These are phyloP conservation scores for Neoitamus cyanurus DNA, from an alignment of 2,888 invertebrate species.

Conservation along the genomic window DNA sequence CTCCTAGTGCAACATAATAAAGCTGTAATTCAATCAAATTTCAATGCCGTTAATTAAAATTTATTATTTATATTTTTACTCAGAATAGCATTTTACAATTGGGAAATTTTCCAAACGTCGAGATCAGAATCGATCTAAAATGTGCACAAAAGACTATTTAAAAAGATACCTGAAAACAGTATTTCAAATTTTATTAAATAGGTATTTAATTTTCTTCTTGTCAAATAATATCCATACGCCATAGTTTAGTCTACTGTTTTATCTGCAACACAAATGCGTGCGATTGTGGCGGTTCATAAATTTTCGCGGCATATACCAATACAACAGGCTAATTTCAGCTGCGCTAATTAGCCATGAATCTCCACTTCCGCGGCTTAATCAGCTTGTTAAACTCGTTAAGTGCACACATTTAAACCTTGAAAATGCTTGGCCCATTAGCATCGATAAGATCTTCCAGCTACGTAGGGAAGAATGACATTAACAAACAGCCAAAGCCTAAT, in stretches of 20 bases:
- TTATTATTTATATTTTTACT: too few relatives aligned
- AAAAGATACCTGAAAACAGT: too few relatives aligned
- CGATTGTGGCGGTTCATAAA: not conserved
- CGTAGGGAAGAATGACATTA: not conserved
- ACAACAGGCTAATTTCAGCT: not conserved
- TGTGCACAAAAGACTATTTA: too few relatives aligned
- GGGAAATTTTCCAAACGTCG: too few relatives aligned
- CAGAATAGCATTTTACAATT: too few relatives aligned
- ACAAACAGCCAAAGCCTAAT: not conserved
- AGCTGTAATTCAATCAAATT: too few relatives aligned
- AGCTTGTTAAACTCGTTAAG: conserved; percentile 2
- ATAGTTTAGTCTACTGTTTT: not conserved
- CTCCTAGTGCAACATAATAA: too few relatives aligned
- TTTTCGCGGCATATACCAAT: not conserved
- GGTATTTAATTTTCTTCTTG: too few relatives aligned
- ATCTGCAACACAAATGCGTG: not conserved
- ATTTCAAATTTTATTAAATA: too few relatives aligned
- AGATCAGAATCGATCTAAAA: too few relatives aligned
- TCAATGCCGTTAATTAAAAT: too few relatives aligned
- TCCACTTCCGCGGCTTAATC: conserved; percentile 1
- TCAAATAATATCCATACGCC: too few relatives aligned
- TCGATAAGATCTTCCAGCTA: not conserved
- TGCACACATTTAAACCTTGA: not conserved
- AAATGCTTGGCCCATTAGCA: not conserved
- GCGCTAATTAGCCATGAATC: not conserved